These are phyloP conservation scores for Marmota flaviventris DNA, from an alignment of 2,113 vertebrate genomes.

Conservation along the genomic window DNA sequence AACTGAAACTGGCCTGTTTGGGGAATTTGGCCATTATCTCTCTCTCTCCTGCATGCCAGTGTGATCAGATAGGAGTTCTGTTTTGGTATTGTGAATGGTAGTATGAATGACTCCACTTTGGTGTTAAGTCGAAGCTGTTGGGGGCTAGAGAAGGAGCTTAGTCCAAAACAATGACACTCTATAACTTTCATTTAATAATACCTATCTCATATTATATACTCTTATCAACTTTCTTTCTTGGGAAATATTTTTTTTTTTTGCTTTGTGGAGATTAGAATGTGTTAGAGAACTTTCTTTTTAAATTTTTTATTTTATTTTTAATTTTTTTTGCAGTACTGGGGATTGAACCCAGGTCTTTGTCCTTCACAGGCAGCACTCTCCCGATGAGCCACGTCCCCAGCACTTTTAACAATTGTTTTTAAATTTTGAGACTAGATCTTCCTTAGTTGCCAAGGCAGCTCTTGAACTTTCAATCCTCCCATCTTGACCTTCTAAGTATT, in stretches of 20 bases:
- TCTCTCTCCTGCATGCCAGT: not conserved
- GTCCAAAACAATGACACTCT: not conserved
- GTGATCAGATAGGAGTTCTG: not conserved
- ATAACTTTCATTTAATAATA: not conserved
- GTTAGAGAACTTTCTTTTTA: not conserved
- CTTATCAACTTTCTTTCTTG: not conserved
- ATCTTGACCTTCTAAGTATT: not conserved
- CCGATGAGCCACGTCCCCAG: too few species aligned
- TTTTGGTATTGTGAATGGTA: not conserved
- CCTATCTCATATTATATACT: not conserved
- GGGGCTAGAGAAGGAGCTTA: not conserved
- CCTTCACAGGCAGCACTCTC: too few species aligned
- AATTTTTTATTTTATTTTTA: not conserved
- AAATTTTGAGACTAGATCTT: too few species aligned
- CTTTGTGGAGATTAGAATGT: not conserved
- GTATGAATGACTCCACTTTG: not conserved
- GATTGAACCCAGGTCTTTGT: too few species aligned
- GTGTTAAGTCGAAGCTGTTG: not conserved
- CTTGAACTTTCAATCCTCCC: not conserved
- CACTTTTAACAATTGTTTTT: too few species aligned
- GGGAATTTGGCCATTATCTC: not conserved
- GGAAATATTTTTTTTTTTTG: constrained; percentile 15
- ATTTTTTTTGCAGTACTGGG: not conserved
- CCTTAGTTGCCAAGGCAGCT: too few species aligned
- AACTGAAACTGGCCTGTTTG: not conserved